phyloP scores from a whole-genome alignment of 2,113 vertebrate species.

The Pavo muticus region DNA sequence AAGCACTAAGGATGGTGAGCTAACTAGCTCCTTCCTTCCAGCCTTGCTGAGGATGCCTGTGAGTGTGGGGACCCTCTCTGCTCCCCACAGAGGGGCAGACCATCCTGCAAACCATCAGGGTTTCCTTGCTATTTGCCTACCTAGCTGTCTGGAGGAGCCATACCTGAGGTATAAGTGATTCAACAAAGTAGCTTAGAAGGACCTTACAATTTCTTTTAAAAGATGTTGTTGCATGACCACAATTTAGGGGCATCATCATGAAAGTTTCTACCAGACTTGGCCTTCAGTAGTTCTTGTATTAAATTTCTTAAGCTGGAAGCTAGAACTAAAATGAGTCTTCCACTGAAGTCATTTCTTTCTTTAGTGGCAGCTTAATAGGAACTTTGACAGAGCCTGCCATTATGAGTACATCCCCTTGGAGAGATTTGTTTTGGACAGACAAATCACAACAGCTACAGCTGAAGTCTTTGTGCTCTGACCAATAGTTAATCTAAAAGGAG shows the following conservation, averaged over 20 bases:
- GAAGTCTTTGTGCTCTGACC: neutral
- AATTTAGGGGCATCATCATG: neutral
- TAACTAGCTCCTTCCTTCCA: neutral
- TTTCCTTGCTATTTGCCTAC: neutral
- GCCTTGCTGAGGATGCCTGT: neutral
- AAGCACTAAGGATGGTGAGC: rapidly evolving
- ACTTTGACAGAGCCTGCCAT: neutral
- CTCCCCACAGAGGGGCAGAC: neutral
- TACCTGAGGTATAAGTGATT: rapidly evolving
- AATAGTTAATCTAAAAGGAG: conserved; percentile 17
- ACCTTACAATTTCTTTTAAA: neutral
- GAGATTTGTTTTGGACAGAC: neutral
- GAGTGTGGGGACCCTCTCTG: neutral
- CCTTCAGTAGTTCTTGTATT: neutral
- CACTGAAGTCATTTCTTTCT: conserved; percentile 1
- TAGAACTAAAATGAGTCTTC: neutral
- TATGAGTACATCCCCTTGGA: neutral
- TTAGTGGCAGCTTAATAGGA: conserved; percentile 23
- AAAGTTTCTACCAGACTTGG: neutral
- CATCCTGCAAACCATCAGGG: neutral
- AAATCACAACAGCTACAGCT: neutral
- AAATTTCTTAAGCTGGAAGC: neutral
- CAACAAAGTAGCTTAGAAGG: neutral
- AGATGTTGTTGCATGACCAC: neutral
- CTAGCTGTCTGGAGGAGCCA: neutral